Evolutionary conservation across 2,113 vertebrate genomes (phyloP).

Genomic region (Andinoacara biseriatus): DNA sequence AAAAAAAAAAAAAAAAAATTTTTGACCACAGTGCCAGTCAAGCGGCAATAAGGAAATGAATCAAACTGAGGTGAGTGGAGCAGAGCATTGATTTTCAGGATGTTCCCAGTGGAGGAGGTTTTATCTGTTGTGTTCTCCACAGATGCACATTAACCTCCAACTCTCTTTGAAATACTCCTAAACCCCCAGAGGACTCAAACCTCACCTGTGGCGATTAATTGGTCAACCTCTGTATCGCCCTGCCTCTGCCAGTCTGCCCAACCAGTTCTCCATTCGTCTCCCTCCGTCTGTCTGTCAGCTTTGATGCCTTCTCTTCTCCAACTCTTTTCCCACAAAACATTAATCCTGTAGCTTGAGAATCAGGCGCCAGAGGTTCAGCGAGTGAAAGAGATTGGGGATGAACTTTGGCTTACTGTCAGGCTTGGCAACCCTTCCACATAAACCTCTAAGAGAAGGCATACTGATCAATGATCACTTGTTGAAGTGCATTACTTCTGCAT

Average conservation of each 20-base stretch:
- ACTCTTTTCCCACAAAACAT: conserved; percentile 31
- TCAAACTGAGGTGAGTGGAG: conserved; percentile 27
- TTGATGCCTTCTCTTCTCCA: conserved; percentile 36
- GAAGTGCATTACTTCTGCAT: background rate
- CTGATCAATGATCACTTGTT: background rate
- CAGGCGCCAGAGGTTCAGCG: background rate
- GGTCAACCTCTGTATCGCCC: conserved; percentile 46
- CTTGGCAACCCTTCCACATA: conserved; percentile 2
- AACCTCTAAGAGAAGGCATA: conserved; percentile 8
- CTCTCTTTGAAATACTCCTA: conserved; percentile 42
- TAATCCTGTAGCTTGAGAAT: conserved; percentile 42
- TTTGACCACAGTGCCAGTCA: conserved; percentile 29
- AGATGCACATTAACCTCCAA: conserved; percentile 61
- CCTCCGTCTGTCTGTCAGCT: conserved; percentile 8
- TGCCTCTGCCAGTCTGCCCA: conserved; percentile 9
- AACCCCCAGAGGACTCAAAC: conserved; percentile 49
- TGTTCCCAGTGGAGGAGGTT: conserved; percentile 38
- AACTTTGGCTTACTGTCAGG: conserved; percentile 32
- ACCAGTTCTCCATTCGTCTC: background rate
- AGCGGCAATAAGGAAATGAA: conserved; percentile 9
- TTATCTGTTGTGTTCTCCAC: conserved; percentile 56
- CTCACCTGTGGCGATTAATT: conserved; percentile 54
- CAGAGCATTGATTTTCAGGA: conserved; percentile 48
- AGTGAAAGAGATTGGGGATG: conserved; percentile 9
- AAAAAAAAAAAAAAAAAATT: background rate